Conservation (phyloP, 1,140 invertebrate genomes). For the Neodiprion fabricii region DNA sequence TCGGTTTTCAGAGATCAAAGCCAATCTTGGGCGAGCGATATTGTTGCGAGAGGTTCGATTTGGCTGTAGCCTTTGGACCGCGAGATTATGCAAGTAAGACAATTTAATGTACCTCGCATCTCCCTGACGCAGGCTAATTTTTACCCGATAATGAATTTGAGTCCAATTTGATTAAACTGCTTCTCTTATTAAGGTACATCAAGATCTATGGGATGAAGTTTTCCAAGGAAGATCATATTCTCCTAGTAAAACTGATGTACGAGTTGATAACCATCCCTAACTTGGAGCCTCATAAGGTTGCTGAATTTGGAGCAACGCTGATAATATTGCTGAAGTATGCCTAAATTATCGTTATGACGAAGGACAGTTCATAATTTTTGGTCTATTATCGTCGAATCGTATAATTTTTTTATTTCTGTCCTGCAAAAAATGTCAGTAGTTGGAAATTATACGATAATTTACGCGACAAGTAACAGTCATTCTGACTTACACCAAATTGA, state of each 20-base stretch:
- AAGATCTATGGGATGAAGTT: constrained; percentile 86
- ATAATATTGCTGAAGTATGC: constrained; percentile 65
- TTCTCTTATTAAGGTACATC: constrained; percentile 72
- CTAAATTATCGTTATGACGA: constrained; percentile 11
- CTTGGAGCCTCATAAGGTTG: constrained; percentile 76
- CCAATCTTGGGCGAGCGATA: constrained; percentile 70
- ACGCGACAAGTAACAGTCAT: no score
- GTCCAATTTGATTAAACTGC: constrained; percentile 14
- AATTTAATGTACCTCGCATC: constrained; percentile 20
- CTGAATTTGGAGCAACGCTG: constrained; percentile 70
- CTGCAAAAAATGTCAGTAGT: not conserved
- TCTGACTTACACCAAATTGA: no score
- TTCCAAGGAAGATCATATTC: constrained; percentile 88
- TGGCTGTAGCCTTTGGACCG: constrained; percentile 69
- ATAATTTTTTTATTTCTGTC: not conserved
- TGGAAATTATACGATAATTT: not conserved
- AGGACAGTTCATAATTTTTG: not conserved
- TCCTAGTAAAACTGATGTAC: constrained; percentile 84
- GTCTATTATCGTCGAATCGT: no score
- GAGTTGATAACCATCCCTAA: constrained; percentile 79
- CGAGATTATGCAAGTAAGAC: constrained; percentile 69
- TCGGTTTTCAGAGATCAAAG: constrained; percentile 71
- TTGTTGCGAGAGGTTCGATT: constrained; percentile 74
- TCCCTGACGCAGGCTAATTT: not conserved
- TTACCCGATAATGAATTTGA: no score